Evolutionary conservation across 2,113 vertebrate genomes (phyloP), one percentile per base, ranked within the genome.

Genomic region (Eulemur rufifrons): DNA sequence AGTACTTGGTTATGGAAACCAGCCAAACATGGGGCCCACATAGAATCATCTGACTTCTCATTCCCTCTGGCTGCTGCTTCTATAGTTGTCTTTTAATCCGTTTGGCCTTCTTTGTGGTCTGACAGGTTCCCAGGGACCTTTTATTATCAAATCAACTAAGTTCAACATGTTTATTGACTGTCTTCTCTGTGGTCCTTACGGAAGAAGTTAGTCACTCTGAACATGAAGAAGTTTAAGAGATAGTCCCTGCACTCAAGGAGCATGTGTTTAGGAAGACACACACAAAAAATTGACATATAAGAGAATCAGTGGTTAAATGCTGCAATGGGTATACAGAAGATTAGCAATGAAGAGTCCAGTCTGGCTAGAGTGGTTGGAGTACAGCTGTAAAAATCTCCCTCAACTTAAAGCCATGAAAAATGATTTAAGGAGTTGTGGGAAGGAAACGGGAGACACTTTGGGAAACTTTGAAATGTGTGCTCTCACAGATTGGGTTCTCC

Each of bases 31-130:
- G 21, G 4, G 50, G 10, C 47, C 64, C 34, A 42, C 32, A 3
- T 42, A 29, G n/a, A 6, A 21, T 63, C 45, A 29, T 71, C 64
- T 80, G 54, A 56, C 82, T 82, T 71, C 73, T 59, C 68, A 11
- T 83, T 88, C 69, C 80, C 8, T 93, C 39, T 37, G 54, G 45
- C 42, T 85, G 32, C 64, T 27, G 52, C 71, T 81, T 89, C 78
- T 61, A 18, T 47, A 61, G 20, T 82, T 95, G 42, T 42, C n/a
- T 42, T 92, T 87, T 83, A 80, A 92, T 73, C 63, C 23, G 37
- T 18, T 83, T 92, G 95, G 54, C 66, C 61, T 95, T 92, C 61
- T 56, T 81, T 93, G n/a, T 77, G 78, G 86, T 90, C 81, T 77
- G 77, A 88, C 71, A 85, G 69, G 64, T 97, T 82, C 86, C 88